phyloP scores from a whole-genome alignment of 2,113 vertebrate species.

The Antigone vipio region DNA sequence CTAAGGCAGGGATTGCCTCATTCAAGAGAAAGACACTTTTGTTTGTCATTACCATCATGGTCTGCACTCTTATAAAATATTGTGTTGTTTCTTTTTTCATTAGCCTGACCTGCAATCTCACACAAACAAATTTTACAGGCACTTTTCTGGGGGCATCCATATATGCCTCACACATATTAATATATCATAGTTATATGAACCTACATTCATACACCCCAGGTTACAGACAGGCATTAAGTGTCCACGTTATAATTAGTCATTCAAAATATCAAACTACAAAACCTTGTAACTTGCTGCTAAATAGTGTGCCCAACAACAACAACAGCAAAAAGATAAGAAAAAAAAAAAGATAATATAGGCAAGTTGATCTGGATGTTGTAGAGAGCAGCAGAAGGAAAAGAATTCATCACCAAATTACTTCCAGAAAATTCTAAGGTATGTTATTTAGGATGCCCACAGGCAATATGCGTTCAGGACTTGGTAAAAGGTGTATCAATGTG shows the following conservation, averaged over 20 bases:
- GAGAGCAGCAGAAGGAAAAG: background rate
- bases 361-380: background rate
- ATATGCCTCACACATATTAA: background rate
- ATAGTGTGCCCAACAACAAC: background rate
- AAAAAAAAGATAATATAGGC: rapidly evolving
- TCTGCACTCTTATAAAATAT: background rate
- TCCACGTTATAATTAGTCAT: background rate
- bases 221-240: background rate
- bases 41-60: background rate
- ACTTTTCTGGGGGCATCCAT: background rate
- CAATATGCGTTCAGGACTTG: background rate
- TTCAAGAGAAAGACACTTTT: background rate
- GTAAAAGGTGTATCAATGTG: rapidly evolving
- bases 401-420: background rate
- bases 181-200: background rate
- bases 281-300: background rate
- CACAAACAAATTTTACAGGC: background rate
- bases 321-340: no score
- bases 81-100: background rate
- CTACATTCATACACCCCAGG: background rate
- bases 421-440: background rate
- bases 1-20: background rate
- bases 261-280: background rate
- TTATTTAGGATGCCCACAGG: background rate
- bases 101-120: background rate